Evolutionary conservation across 2,797 vertebrate genomes (phyloP).

Genomic region (Pteronotus mesoamericanus): DNA sequence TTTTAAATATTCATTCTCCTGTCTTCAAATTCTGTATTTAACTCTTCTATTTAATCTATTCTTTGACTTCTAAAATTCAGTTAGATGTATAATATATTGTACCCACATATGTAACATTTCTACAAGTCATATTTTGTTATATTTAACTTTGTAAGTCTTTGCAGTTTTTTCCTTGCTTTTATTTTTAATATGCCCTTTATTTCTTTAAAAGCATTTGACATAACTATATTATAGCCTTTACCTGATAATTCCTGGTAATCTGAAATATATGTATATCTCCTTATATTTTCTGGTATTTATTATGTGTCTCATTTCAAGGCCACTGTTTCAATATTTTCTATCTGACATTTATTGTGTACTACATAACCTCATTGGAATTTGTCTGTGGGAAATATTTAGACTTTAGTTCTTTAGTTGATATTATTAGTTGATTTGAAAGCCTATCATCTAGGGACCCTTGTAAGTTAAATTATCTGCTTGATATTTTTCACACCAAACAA

Average conservation of each 20-base stretch:
- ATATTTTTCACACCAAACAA: neutral
- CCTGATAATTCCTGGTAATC: neutral
- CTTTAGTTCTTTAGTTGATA: neutral
- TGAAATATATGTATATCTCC: neutral
- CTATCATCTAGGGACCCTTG: neutral
- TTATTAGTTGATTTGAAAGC: neutral
- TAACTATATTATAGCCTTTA: neutral
- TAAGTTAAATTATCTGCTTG: neutral
- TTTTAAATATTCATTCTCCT: neutral
- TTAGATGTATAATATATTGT: neutral
- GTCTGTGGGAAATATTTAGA: neutral
- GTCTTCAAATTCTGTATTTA: neutral
- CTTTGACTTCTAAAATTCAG: neutral
- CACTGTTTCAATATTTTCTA: neutral
- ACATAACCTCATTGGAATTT: neutral
- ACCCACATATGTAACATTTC: neutral
- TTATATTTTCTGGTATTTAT: neutral
- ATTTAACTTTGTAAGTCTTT: neutral
- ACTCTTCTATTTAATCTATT: neutral
- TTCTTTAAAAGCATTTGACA: neutral
- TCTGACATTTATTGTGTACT: neutral
- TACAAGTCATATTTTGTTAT: neutral
- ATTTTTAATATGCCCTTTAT: neutral
- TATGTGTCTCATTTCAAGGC: neutral
- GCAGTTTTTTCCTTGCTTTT: neutral